Evolutionary conservation across 2,888 invertebrate genomes (phyloP).

Genomic region (Ischnura elegans): DNA sequence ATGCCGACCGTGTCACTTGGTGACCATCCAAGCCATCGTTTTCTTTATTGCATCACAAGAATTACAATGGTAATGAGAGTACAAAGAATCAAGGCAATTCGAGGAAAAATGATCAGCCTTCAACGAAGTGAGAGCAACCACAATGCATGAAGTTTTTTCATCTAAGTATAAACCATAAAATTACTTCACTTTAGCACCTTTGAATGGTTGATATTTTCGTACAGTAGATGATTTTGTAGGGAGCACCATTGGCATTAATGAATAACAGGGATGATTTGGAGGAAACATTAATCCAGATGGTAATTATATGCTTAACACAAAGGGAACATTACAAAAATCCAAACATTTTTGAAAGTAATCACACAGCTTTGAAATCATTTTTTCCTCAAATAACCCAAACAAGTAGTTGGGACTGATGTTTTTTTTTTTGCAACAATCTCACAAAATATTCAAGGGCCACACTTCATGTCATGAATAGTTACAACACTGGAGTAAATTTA

Average conservation of each 20-base stretch:
- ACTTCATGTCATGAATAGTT: background rate
- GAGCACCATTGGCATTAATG: background rate
- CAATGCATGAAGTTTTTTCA: background rate
- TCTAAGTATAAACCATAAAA: background rate
- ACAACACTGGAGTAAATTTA: background rate
- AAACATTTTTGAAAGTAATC: background rate
- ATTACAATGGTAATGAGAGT: background rate
- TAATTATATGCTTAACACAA: background rate
- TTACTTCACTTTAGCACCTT: background rate
- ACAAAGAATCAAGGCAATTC: background rate
- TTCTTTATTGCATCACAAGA: conserved; percentile 39
- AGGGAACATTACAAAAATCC: background rate
- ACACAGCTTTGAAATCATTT: background rate
- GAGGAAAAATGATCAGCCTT: background rate
- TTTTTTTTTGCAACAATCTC: background rate
- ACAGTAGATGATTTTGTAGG: background rate
- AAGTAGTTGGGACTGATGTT: background rate
- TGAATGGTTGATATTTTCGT: background rate
- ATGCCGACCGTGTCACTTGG: background rate
- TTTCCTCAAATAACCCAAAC: background rate
- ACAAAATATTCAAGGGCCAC: background rate
- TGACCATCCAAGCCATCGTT: conserved; percentile 73
- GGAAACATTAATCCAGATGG: background rate
- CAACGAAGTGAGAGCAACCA: background rate
- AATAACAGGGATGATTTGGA: background rate